A percentile compares a stretch with the other conserved stretches of the same genome.
Evolutionary conservation across 2,797 vertebrate species (phyloP).

Genomic region (Epinephelus coioides): DNA sequence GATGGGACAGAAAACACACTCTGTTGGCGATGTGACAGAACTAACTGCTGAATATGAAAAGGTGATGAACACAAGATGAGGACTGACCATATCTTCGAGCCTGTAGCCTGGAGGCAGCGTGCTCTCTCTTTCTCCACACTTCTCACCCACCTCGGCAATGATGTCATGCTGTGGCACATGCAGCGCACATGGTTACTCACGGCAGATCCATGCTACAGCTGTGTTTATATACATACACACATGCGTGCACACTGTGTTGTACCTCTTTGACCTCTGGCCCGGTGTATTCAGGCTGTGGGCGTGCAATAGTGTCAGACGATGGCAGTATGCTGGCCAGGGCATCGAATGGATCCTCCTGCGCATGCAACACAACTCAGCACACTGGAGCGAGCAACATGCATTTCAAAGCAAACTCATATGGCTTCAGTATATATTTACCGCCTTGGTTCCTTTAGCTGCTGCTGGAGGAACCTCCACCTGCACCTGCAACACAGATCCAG

Average conservation of each 20-base stretch:
- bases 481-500: conserved; percentile 75
- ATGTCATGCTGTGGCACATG: conserved; percentile 75
- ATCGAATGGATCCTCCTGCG: conserved; percentile 82
- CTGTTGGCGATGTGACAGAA: background rate
- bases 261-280: conserved; percentile 86
- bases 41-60: background rate
- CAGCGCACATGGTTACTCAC: conserved; percentile 61
- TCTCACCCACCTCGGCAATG: conserved; percentile 75
- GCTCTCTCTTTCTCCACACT: conserved; percentile 89
- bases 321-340: conserved; percentile 79
- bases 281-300: conserved; percentile 69
- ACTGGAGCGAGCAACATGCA: conserved; percentile 48
- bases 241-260: conserved; percentile 32
- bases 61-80: conserved; percentile 5
- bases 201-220: conserved; percentile 49
- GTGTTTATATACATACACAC: background rate
- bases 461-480: conserved; percentile 77
- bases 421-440: conserved; percentile 66
- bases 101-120: conserved; percentile 90
- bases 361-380: conserved; percentile 73
- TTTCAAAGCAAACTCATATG: conserved; percentile 6
- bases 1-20: conserved; percentile 6
- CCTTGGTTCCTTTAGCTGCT: conserved; percentile 58
- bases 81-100: conserved; percentile 78
- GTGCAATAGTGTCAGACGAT: conserved; percentile 51